Evolutionary conservation across 2,113 vertebrate genomes (phyloP).

Genomic region (Nannobrachium achirus): DNA sequence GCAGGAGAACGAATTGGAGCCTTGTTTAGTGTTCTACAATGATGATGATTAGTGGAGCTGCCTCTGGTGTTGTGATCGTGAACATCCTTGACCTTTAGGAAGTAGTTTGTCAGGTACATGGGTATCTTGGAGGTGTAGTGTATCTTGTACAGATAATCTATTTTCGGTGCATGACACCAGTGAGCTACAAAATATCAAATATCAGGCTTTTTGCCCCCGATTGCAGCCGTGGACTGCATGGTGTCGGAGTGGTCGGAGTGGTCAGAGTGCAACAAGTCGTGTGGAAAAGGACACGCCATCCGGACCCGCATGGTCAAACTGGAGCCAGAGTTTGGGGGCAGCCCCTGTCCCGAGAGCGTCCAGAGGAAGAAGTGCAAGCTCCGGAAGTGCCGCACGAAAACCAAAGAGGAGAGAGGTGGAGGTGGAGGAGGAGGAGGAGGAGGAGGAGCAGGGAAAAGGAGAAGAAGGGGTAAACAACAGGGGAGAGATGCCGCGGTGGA

Average conservation of each 20-base stretch:
- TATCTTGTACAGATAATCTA: too few species aligned
- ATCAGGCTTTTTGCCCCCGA: not conserved
- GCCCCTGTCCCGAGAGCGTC: constrained; percentile 89
- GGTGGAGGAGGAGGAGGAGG: constrained; percentile 13
- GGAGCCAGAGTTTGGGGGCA: constrained; percentile 91
- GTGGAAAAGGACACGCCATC: constrained; percentile 94
- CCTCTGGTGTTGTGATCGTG: too few species aligned
- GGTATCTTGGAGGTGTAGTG: too few species aligned
- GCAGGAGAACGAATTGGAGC: too few species aligned
- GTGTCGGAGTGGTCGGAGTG: constrained; percentile 92
- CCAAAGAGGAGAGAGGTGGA: constrained; percentile 40
- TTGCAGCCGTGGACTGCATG: constrained; percentile 91
- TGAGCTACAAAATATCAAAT: too few species aligned
- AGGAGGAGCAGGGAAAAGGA: constrained; percentile 32
- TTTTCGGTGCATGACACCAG: too few species aligned
- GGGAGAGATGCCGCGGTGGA: constrained; percentile 71
- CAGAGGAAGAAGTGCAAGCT: constrained; percentile 92
- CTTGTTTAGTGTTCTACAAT: too few species aligned
- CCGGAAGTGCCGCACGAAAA: constrained; percentile 84
- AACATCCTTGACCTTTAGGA: too few species aligned
- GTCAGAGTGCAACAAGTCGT: constrained; percentile 96
- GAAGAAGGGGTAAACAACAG: constrained; percentile 43
- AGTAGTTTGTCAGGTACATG: too few species aligned
- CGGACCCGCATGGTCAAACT: constrained; percentile 91
- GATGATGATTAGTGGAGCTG: too few species aligned